Evolutionary conservation across 2,888 invertebrate genomes (phyloP).

Genomic region (Agrotis puta): DNA sequence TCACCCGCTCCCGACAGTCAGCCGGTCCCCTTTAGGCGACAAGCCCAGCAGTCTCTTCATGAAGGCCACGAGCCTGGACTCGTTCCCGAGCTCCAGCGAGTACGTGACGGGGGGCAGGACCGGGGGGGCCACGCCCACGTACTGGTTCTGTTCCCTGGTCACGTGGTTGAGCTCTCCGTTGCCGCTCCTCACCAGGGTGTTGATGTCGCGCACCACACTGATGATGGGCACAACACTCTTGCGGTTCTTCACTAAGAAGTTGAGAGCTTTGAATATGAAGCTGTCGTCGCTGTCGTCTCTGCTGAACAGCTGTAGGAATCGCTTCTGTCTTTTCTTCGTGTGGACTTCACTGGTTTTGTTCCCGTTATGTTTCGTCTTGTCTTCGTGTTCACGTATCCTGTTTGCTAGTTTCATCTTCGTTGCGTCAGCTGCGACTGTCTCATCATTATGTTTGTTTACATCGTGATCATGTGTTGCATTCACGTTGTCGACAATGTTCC

Average conservation of each 20-base stretch:
- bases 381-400: too few species aligned
- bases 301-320: conserved; percentile 76
- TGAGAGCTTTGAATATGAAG: conserved; percentile 75
- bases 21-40: conserved; percentile 72
- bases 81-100: conserved; percentile 77
- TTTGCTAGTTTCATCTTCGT: background rate
- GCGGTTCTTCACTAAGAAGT: conserved; percentile 76
- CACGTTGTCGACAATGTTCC: background rate
- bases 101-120: conserved; percentile 69
- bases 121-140: conserved; percentile 73
- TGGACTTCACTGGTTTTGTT: conserved; percentile 25
- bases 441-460: background rate
- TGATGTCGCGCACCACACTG: conserved; percentile 81
- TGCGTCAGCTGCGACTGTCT: too few species aligned
- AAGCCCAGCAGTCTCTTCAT: conserved; percentile 78
- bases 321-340: conserved; percentile 71
- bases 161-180: conserved; percentile 79
- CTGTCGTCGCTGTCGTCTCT: conserved; percentile 70
- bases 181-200: conserved; percentile 78
- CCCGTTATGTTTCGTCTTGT: background rate
- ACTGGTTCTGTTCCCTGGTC: conserved; percentile 79
- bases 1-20: conserved; percentile 75
- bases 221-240: conserved; percentile 77
- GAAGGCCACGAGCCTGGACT: conserved; percentile 72
- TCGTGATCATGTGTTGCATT: background rate